A percentile compares a stretch with the other conserved stretches of the same genome.
Conservation (phyloP, 2,888 invertebrate species). For the Empis livida region DNA sequence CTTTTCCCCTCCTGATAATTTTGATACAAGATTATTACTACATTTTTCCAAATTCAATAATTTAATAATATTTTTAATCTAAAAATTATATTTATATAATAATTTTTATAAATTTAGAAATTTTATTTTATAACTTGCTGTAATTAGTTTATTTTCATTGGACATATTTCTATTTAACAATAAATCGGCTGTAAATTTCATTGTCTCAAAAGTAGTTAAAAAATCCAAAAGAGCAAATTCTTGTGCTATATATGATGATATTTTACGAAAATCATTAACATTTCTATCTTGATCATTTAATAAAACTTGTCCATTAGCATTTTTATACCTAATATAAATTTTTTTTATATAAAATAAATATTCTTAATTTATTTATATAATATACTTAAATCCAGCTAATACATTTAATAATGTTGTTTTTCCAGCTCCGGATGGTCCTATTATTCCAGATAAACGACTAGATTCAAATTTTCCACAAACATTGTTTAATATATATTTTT, state of each 20-base stretch:
- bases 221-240: conserved; percentile 65
- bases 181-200: conserved; percentile 70
- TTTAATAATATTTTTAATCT: conserved; percentile 68
- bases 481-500: conserved; percentile 37
- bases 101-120: not conserved
- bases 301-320: conserved; percentile 48
- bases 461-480: conserved; percentile 47
- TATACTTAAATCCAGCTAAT: conserved; percentile 55
- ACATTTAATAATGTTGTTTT: conserved; percentile 66
- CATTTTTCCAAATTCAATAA: conserved; percentile 56
- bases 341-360: not conserved
- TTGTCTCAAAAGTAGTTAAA: conserved; percentile 70
- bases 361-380: not conserved
- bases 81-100: conserved; percentile 13
- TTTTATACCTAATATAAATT: conserved; percentile 17
- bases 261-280: conserved; percentile 46
- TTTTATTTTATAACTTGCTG: conserved; percentile 41
- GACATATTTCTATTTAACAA: conserved; percentile 56
- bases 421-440: conserved; percentile 63
- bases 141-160: conserved; percentile 45
- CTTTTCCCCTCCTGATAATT: conserved; percentile 77
- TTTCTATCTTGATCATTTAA: conserved; percentile 56
- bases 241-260: conserved; percentile 72
- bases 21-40: conserved; percentile 50
- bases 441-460: conserved; percentile 48